phyloP scores from a whole-genome alignment of 2,888 invertebrate genomes.

The Petrolisthes cinctipes region DNA sequence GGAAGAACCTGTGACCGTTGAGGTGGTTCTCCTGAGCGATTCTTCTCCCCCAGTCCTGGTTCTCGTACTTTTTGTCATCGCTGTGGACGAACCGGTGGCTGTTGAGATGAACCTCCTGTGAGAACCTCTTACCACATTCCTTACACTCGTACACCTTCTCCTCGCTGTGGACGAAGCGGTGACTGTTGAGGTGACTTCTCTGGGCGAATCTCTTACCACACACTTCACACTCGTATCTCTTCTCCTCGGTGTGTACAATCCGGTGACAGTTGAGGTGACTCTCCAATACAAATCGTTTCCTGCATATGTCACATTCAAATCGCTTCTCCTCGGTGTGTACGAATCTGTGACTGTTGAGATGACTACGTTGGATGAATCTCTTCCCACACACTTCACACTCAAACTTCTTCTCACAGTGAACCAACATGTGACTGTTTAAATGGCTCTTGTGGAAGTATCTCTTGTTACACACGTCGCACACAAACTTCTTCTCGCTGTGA shows the following conservation, averaged over 20 bases:
- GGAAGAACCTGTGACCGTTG: slow-evolving; percentile 48
- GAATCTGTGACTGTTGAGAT: slow-evolving; percentile 55
- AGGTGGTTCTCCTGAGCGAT: slow-evolving; percentile 48
- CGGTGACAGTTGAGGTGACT: slow-evolving; percentile 54
- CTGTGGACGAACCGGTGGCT: slow-evolving; percentile 53
- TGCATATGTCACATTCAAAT: slow-evolving; percentile 49
- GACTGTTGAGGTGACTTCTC: slow-evolving; percentile 53
- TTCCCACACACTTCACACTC: slow-evolving; percentile 54
- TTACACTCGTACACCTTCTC: slow-evolving; percentile 52
- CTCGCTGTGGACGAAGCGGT: slow-evolving; percentile 52
- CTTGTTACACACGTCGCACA: slow-evolving; percentile 49
- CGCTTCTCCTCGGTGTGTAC: slow-evolving; percentile 55
- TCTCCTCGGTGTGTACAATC: slow-evolving; percentile 54
- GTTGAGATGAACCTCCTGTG: slow-evolving; percentile 55
- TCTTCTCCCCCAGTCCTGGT: slow-evolving; percentile 46
- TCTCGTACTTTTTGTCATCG: slow-evolving; percentile 53
- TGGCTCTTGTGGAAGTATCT: slow-evolving; percentile 53
- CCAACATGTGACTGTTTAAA: slow-evolving; percentile 53
- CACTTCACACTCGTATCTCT: slow-evolving; percentile 52
- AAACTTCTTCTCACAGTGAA: slow-evolving; percentile 55
- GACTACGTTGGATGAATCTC: slow-evolving; percentile 49
- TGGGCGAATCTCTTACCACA: slow-evolving; percentile 51
- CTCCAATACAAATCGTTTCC: slow-evolving; percentile 44
- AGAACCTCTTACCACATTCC: slow-evolving; percentile 53
- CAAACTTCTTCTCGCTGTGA: slow-evolving; percentile 57